phyloP scores from a whole-genome alignment of 2,888 invertebrate genomes.

The Platycheirus rosarum region DNA sequence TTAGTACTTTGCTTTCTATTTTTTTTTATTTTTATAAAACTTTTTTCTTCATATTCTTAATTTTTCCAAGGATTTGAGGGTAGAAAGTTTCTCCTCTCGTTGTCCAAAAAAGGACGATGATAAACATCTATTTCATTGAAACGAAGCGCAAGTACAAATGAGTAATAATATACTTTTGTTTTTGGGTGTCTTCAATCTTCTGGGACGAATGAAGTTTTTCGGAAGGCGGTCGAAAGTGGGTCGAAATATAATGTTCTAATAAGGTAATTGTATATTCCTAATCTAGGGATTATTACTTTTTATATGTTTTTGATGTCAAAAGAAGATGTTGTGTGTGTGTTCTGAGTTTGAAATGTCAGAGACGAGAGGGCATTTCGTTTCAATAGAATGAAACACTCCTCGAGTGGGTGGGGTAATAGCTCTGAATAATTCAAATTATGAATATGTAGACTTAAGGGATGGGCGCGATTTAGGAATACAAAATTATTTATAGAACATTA shows the following conservation, averaged over 20 bases:
- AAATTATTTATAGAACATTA: slow-evolving; percentile 40
- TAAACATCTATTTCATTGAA: slow-evolving; percentile 48
- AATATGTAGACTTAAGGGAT: slow-evolving; percentile 9
- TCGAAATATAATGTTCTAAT: slow-evolving; percentile 65
- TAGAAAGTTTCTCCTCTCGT: slow-evolving; percentile 22
- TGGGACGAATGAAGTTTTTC: too few relatives aligned
- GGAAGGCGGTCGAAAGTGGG: too few relatives aligned
- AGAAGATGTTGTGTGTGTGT: background rate
- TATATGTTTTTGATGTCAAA: slow-evolving; percentile 52
- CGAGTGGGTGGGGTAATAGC: slow-evolving; percentile 35
- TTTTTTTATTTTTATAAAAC: slow-evolving; percentile 9
- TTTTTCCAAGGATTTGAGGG: slow-evolving; percentile 22
- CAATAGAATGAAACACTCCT: slow-evolving; percentile 14
- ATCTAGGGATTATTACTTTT: slow-evolving; percentile 63
- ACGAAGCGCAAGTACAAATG: slow-evolving; percentile 59
- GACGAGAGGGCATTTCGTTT: slow-evolving; percentile 28
- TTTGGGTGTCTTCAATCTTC: slow-evolving; percentile 24
- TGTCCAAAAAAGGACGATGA: slow-evolving; percentile 40
- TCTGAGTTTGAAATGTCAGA: slow-evolving; percentile 34
- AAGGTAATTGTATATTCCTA: slow-evolving; percentile 67
- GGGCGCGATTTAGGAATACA: slow-evolving; percentile 35
- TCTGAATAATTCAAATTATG: slow-evolving; percentile 43
- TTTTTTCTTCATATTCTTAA: slow-evolving; percentile 17
- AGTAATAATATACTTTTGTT: slow-evolving; percentile 48
- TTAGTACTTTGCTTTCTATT: background rate